A percentile compares a stretch with the other conserved stretches of the same genome.
Conservation (phyloP, 2,797 vertebrate species). For the Pangasius krempfi region DNA sequence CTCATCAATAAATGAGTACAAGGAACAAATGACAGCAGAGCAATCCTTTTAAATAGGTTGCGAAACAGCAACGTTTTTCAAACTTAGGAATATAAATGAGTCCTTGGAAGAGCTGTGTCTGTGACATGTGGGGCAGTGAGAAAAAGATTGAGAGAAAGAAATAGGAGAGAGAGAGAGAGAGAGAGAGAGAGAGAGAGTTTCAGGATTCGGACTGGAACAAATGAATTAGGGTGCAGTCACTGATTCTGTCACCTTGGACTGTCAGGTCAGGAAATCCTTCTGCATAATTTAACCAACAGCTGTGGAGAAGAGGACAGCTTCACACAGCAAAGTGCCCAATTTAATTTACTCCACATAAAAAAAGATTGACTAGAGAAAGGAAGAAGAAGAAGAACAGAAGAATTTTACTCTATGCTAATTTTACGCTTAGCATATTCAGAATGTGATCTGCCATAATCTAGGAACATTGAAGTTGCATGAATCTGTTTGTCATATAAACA, state of each 20-base stretch:
- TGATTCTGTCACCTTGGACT: constrained; percentile 49
- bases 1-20: background rate
- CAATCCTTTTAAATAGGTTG: background rate
- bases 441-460: background rate
- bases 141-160: background rate
- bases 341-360: constrained; percentile 50
- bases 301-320: constrained; percentile 32
- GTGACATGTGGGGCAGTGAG: background rate
- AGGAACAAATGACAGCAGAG: background rate
- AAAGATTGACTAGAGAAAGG: constrained; percentile 20
- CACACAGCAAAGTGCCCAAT: constrained; percentile 43
- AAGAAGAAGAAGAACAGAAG: background rate
- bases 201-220: constrained; percentile 52
- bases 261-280: constrained; percentile 38
- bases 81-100: constrained; percentile 15
- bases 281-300: constrained; percentile 58
- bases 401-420: constrained; percentile 28
- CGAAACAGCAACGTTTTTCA: background rate
- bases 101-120: background rate
- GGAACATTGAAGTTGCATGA: background rate
- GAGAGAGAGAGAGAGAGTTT: constrained; percentile 12
- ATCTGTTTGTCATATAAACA: background rate
- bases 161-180: background rate
- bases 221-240: constrained; percentile 46
- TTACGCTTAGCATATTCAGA: constrained; percentile 26